Evolutionary conservation across 2,888 invertebrate species (phyloP), one percentile per base, ranked within the genome.

Genomic region (Standfussiana lucernea): DNA sequence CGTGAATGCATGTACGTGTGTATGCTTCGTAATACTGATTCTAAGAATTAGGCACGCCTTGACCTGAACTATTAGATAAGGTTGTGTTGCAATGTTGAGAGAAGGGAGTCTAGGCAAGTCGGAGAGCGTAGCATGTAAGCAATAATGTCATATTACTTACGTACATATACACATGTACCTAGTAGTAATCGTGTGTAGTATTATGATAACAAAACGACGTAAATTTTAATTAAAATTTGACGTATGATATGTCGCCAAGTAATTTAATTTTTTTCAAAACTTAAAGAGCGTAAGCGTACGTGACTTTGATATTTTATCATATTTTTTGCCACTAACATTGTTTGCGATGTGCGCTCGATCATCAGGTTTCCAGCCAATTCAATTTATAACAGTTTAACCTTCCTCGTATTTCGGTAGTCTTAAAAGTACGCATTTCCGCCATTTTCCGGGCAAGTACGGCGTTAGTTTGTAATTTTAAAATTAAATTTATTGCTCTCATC

Each of bases 1-100:
- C 47, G 40, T 24, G 68, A 35, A 28, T 28, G 18, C 5, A 5
- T 21, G 13, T 7, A 32, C n/a, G 18, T 42, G 18, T 18, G 32
- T 53, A 53, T 59, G 37, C 70, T 59, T 68, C 70, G 68, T 80
- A 75, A 86, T 65, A 76, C 68, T 37, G 24, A 70, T 69, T 80
- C 73, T 80, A 75, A 67, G 50, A 75, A 84, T 68, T 76, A 79
- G 82, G 69, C 79, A 72, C 73, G 73, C 72, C 79, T 84, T 84
- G 82, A 72, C 81, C 69, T 62, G 77, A 50, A 66, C 40, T 71
- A 70, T 87, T 85, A 84, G 76, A 84, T 82, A 82, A 82, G 77
- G 56, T 42, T 42, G 42, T 83, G 78, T 82, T 61, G 76, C 53
- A 84, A 82, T 59, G 11, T 47, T 32, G 5, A 42, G 84, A 76